Percentiles rank a stretch among this genome's conserved stretches.
Conservation (phyloP, 2,797 vertebrate species). For the Rhyacichthys aspro region DNA sequence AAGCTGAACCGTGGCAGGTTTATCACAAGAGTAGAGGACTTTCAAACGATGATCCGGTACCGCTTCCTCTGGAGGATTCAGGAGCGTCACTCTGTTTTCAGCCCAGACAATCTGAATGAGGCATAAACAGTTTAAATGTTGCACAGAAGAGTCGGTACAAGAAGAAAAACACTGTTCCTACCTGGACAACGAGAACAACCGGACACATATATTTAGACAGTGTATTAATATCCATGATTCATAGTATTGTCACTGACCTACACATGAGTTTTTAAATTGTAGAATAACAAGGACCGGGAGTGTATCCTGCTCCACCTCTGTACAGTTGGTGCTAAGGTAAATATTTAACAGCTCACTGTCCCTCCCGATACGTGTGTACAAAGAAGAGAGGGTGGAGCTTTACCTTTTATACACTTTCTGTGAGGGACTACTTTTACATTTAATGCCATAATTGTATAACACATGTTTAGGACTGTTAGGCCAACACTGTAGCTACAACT, state of each 20-base stretch:
- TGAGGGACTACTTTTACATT: too few species aligned
- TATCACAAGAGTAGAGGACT: constrained; percentile 75
- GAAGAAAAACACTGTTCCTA: constrained; percentile 37
- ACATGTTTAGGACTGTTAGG: too few species aligned
- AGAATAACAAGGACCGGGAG: constrained; percentile 56
- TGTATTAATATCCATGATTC: constrained; percentile 49
- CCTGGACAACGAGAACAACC: constrained; percentile 64
- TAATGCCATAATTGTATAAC: too few species aligned
- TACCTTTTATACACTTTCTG: too few species aligned
- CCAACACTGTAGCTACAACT: too few species aligned
- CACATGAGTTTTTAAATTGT: constrained; percentile 18
- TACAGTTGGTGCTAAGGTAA: constrained; percentile 51
- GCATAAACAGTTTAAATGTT: background rate
- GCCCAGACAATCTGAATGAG: constrained; percentile 46
- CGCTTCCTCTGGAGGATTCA: constrained; percentile 76
- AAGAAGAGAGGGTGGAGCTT: constrained; percentile 8
- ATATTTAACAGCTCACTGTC: constrained; percentile 68
- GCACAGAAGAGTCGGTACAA: background rate
- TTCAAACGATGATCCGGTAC: constrained; percentile 54
- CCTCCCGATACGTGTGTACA: constrained; percentile 53
- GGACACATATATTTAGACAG: constrained; percentile 38
- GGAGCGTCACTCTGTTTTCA: constrained; percentile 63
- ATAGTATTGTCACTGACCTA: constrained; percentile 10
- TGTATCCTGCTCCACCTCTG: constrained; percentile 76
- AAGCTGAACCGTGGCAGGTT: constrained; percentile 64